Percentiles rank a stretch among this genome's conserved stretches.
These are phyloP conservation scores for Porites cylindrica DNA, from an alignment of 92 coral and sea anemone genomes.

Conservation along the genomic window DNA sequence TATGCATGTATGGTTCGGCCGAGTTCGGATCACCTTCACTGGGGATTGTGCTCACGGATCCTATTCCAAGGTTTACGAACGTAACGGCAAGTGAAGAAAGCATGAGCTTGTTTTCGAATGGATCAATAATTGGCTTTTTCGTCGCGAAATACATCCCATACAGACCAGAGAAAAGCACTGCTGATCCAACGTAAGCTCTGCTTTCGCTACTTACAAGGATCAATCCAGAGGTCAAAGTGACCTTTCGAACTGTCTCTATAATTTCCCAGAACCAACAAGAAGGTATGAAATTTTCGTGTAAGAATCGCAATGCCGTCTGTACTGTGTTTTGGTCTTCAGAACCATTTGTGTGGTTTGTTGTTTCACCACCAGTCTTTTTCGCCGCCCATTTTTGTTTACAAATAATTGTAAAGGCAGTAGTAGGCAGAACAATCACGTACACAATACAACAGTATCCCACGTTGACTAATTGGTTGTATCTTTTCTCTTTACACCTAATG, in stretches of 20 bases:
- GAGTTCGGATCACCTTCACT: neutral
- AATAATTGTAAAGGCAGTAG: no score
- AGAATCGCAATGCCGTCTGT: neutral
- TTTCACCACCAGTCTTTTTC: no score
- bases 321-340: neutral
- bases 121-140: neutral
- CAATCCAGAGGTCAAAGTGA: conserved; percentile 1
- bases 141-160: neutral
- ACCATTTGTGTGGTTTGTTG: no score
- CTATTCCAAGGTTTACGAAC: neutral
- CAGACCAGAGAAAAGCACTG: neutral
- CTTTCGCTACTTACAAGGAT: neutral
- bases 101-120: neutral
- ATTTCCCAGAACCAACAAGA: conserved; percentile 15
- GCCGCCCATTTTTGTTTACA: no score
- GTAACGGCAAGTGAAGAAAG: neutral
- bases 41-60: no score
- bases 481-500: no score
- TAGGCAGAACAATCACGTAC: no score
- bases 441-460: no score
- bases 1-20: neutral
- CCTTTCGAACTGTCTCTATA: conserved; percentile 11
- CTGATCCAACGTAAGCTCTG: no score
- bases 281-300: conserved; percentile 10
- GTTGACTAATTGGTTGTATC: no score